Conservation (phyloP, 2,113 vertebrate genomes). For the Periophthalmus modestus region DNA sequence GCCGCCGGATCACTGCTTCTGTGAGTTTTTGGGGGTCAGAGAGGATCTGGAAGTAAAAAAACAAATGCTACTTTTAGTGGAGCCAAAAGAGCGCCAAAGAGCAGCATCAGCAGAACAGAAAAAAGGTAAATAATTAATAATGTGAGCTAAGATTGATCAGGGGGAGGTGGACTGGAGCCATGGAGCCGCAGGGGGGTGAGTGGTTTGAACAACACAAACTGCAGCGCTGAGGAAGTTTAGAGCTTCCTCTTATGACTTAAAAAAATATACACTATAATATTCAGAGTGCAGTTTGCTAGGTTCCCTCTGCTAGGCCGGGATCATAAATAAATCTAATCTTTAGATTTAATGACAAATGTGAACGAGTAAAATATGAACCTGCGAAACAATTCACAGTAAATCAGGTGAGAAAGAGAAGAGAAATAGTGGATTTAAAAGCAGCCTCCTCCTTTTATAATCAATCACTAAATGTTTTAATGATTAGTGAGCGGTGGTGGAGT, state of each 20-base stretch:
- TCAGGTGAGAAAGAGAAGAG: too few relatives aligned
- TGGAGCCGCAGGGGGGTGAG: slow-evolving; percentile 8
- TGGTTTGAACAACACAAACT: slow-evolving; percentile 31
- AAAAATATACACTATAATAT: slow-evolving; percentile 18
- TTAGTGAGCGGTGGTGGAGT: slow-evolving; percentile 8
- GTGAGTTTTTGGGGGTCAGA: too few relatives aligned
- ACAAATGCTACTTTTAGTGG: not conserved
- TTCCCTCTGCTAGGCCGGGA: slow-evolving; percentile 72
- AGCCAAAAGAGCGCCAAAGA: too few relatives aligned
- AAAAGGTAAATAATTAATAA: not conserved
- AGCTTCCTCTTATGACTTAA: slow-evolving; percentile 58
- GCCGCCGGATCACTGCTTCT: not conserved
- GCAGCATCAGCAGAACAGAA: not conserved
- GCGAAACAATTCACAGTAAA: not conserved
- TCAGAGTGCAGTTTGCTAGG: slow-evolving; percentile 59
- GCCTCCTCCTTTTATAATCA: not conserved
- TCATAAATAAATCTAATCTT: slow-evolving; percentile 29
- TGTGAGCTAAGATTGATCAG: not conserved
- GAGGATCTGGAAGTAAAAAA: slow-evolving; percentile 2
- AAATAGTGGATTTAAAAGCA: not conserved
- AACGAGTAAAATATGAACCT: not conserved
- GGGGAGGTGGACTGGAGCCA: not conserved
- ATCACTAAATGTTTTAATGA: not conserved
- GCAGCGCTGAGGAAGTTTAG: slow-evolving; percentile 35
- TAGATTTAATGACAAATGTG: not conserved